Base-by-base conservation (phyloP, 2,888 invertebrate genomes). In the Xestia rhomboidea region DNA sequence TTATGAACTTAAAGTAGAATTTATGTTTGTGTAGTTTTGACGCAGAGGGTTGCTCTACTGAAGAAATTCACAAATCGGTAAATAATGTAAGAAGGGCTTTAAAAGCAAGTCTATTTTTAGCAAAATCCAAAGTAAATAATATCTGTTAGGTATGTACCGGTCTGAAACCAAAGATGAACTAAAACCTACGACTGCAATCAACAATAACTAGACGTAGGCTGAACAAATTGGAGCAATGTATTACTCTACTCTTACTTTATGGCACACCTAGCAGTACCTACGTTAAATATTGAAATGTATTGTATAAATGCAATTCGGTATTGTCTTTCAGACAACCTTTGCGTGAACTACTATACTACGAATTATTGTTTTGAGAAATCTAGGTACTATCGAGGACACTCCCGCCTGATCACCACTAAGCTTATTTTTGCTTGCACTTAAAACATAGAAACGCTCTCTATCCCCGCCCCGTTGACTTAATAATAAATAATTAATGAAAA, bases 201-300 rank as follows among this genome's bases (percentile, higher is more conserved):
- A 66, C 51, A 21, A 34, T 62, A 54, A 74, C 49, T 70, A 49
- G 44, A 68, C 81, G 85, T 82, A 71, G 85, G 85, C 68, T 82
- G 76, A 82, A 62, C 41, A 69, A 85, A 85, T 72, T 62, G 71
- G 68, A 66, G 15, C 68, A 81, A 15, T 24, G 30, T 11, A 57
- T 24, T 18, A 8, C 15, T 68, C 15, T 30, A 51, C n/a, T 62
- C 30, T n/a, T 34, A n/a, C 18, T 64, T 5, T n/a, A 38, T 24
- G 5, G 0, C 15, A 64, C 27, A 79, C 10, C 44, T 51, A 54
- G 27, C 30, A 27, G 51, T 49, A 38, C 41, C 10, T 41, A 41
- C 24, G 15, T 34, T 6, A 7, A n/a, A 46, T 60, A 63, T 27
- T 67, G 0, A 57, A 57, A 57, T 46, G 6, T n/a, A 30, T 27